phyloP scores from a whole-genome alignment of 2,797 vertebrate genomes.

The Acrossocheilus wenchowensis region DNA sequence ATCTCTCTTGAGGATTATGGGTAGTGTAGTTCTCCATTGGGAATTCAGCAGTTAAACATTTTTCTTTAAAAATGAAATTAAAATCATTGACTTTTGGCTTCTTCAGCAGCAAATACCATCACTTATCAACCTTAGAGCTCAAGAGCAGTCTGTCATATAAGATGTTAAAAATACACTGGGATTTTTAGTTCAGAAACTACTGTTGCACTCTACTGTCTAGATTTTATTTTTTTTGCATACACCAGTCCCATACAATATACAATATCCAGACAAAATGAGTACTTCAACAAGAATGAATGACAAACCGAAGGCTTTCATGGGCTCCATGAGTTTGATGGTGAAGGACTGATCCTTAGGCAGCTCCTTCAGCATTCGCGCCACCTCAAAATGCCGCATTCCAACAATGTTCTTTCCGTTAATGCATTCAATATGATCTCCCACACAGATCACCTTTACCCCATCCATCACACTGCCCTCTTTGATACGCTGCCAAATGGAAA shows the following conservation, averaged over 20 bases:
- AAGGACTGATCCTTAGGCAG: conserved; percentile 84
- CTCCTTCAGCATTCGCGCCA: conserved; percentile 94
- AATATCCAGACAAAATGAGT: neutral
- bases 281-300: conserved; percentile 45
- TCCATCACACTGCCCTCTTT: conserved; percentile 91
- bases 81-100: neutral
- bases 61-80: neutral
- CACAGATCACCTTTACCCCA: conserved; percentile 84
- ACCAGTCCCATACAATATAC: neutral
- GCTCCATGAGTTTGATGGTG: conserved; percentile 89
- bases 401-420: conserved; percentile 89
- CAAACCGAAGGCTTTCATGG: conserved; percentile 97
- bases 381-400: conserved; percentile 89
- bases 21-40: neutral
- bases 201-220: neutral
- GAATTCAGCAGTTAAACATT: neutral
- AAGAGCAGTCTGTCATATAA: neutral
- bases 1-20: neutral
- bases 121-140: neutral
- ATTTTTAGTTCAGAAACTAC: neutral
- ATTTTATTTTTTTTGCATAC: neutral
- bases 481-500: conserved; percentile 81
- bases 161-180: neutral
- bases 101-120: neutral
- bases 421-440: conserved; percentile 93